Base-by-base conservation (phyloP, 92 coral and sea anemone genomes). In the Palythoa grandiflora region DNA sequence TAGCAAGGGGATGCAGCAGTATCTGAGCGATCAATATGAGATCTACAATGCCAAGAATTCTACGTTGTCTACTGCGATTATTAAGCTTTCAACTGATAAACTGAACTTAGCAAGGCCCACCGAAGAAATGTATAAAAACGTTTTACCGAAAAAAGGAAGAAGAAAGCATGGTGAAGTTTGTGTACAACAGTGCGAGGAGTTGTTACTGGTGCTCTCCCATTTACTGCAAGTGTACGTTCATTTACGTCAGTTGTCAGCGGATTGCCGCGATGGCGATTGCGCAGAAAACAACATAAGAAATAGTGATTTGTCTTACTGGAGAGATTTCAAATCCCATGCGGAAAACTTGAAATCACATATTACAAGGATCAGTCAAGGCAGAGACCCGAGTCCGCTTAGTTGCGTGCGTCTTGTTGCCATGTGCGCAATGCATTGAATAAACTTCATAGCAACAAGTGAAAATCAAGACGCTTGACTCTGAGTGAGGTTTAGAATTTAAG, bases 271-370 rank as follows among this genome's bases (percentile, higher is more conserved):
- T 55, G 61, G n/a, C 61, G 61, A 55, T 11, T 55, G 15, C 61
- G 61, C 61, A 6, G 61, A 55, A 55, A 55, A 55, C 12, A 55
- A 55, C 61, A 55, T 55, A 4, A 55, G 61, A 55, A 15, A 55
- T 9, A 2, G 9, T 55, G 61, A 55, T 8, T 55, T 55, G 61
- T 55, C 61, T 55, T 55, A 55, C 61, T 55, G 61, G 61, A 55
- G 11, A 55, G 61, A 66, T 65, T 66, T 81, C 76, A 81, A 38
- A 21, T 81, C 86, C 8, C 86, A 81, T 16, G 73, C 47, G 20
- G 20, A 81, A 15, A 81, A 81, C 63, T 68, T 81, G 20, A 35
- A 21, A 9, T 66, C 71, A 35, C 86, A 81, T 38, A 47, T 81
- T 16, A 15, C 47, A 1, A 65, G 35, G 86, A 81, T 81, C 21